Evolutionary conservation across 2,797 vertebrate species (phyloP).

Genomic region (Poeciliopsis gracilis): DNA sequence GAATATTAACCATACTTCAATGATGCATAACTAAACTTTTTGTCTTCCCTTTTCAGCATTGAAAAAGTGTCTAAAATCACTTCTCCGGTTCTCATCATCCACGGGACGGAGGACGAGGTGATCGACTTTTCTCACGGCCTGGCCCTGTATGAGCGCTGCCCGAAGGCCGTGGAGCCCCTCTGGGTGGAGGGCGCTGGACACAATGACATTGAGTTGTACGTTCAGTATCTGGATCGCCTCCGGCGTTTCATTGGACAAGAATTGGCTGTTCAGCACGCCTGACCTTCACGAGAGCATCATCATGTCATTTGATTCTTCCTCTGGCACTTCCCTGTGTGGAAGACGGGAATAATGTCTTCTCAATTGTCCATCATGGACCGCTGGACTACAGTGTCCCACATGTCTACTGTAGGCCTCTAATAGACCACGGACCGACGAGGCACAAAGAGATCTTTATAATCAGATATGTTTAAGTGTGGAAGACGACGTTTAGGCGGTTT

Average conservation of each 20-base stretch:
- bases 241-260: constrained; percentile 97
- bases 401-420: background rate
- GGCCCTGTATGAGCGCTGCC: constrained; percentile 95
- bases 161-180: constrained; percentile 96
- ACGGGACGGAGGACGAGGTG: constrained; percentile 97
- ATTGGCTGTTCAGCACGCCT: constrained; percentile 88
- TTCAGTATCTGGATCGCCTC: constrained; percentile 97
- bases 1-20: background rate
- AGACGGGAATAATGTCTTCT: constrained; percentile 17
- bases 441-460: constrained; percentile 19
- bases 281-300: constrained; percentile 42
- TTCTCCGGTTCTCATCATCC: constrained; percentile 97
- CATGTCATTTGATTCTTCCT: constrained; percentile 6
- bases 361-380: background rate
- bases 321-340: constrained; percentile 7
- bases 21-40: background rate
- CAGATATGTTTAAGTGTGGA: constrained; percentile 13
- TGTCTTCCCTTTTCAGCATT: constrained; percentile 79
- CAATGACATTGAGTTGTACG: constrained; percentile 99
- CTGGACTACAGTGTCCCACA: background rate
- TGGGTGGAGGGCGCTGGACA: constrained; percentile 98
- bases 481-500: constrained; percentile 26
- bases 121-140: constrained; percentile 98
- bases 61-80: constrained; percentile 99
- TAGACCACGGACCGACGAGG: background rate